A percentile compares a stretch with the other conserved stretches of the same genome.
Evolutionary conservation across 2,113 vertebrate species (phyloP).

Genomic region (Callorhinus ursinus): DNA sequence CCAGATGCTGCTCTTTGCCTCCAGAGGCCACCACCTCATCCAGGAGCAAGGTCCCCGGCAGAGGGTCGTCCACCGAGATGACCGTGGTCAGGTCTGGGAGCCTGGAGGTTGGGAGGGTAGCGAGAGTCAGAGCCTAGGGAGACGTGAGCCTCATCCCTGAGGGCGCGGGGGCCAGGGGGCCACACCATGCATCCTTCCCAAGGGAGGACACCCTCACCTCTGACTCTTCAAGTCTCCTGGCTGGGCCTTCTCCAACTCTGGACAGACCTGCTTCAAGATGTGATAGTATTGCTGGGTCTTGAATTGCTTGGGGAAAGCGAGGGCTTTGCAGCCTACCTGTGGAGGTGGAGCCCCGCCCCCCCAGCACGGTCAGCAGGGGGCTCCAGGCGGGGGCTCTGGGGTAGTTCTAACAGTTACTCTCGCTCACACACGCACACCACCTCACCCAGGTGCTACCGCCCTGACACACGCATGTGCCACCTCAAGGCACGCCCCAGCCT

Average conservation of each 20-base stretch:
- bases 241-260: conserved; percentile 89
- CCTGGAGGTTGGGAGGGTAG: conserved; percentile 80
- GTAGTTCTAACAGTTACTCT: background rate
- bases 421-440: background rate
- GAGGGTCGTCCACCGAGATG: conserved; percentile 88
- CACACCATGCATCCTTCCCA: background rate
- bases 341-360: background rate
- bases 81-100: conserved; percentile 91
- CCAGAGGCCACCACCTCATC: conserved; percentile 92
- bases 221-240: conserved; percentile 91
- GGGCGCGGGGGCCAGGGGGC: background rate
- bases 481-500: background rate
- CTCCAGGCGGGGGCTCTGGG: background rate
- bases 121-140: background rate
- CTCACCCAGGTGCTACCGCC: background rate
- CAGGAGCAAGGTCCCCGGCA: conserved; percentile 90
- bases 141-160: background rate
- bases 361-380: background rate
- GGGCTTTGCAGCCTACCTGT: conserved; percentile 93
- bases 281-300: conserved; percentile 93
- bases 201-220: conserved; percentile 84
- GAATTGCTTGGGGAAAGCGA: conserved; percentile 92
- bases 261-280: conserved; percentile 93
- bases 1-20: conserved; percentile 81
- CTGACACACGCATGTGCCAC: background rate